Conservation (phyloP, 2,797 vertebrate genomes). For the Crypturellus tataupa region DNA sequence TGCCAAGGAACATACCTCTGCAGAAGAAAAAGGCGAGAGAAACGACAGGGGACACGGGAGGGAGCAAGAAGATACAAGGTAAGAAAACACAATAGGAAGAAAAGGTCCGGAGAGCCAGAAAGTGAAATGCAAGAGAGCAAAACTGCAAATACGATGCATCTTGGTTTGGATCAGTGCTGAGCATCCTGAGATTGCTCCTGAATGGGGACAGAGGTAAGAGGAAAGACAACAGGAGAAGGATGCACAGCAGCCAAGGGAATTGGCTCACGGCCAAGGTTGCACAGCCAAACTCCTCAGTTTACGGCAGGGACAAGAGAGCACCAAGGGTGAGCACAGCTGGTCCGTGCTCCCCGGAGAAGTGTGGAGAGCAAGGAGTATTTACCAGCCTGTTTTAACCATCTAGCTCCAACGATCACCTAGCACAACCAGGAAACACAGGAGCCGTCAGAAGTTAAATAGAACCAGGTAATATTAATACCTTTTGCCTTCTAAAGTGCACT, state of each 20-base stretch:
- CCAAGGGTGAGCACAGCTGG: not conserved
- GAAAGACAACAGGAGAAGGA: not conserved
- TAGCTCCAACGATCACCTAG: not conserved
- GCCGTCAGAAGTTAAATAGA: not conserved
- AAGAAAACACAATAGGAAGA: not conserved
- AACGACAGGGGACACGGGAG: not conserved
- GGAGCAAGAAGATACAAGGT: not conserved
- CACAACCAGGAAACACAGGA: no score
- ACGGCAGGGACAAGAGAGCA: not conserved
- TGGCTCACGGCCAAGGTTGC: not conserved
- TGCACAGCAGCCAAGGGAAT: not conserved
- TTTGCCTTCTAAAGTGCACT: not conserved
- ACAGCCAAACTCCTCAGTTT: not conserved
- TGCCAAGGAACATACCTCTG: not conserved
- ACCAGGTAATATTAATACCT: not conserved
- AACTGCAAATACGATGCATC: not conserved
- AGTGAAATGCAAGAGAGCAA: not conserved
- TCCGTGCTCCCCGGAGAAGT: not conserved
- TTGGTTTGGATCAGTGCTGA: not conserved
- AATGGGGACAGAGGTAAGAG: not conserved
- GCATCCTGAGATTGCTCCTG: not conserved
- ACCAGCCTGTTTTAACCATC: not conserved
- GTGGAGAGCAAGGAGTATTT: not conserved
- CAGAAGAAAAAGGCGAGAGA: conserved; percentile 1
- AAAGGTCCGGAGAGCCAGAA: not conserved